phyloP scores from a whole-genome alignment of 2,797 vertebrate genomes.

The Lepidocolaptes lacrymiger region DNA sequence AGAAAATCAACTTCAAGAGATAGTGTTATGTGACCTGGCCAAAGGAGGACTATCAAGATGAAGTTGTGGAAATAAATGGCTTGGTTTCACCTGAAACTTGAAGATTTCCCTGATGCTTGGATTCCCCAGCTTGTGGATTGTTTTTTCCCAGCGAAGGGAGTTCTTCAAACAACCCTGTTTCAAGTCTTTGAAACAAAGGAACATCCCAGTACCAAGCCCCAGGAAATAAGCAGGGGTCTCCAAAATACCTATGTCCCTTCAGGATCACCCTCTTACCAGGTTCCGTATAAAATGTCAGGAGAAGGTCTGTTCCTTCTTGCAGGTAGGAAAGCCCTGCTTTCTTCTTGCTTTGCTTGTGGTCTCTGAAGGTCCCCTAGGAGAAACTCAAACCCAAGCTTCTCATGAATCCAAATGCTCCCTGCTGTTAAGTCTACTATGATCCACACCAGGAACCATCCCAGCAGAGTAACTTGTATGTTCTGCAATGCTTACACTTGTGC shows the following conservation, averaged over 20 bases:
- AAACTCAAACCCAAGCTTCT: neutral
- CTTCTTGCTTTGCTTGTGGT: neutral
- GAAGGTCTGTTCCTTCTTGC: neutral
- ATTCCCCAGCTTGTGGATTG: neutral
- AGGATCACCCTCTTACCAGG: neutral
- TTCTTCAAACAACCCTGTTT: neutral
- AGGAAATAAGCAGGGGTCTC: neutral
- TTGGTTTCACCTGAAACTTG: neutral
- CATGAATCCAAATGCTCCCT: neutral
- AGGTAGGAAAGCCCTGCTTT: neutral
- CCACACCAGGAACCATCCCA: fast-evolving
- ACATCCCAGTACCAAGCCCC: neutral
- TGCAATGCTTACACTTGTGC: neutral
- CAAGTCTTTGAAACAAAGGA: neutral
- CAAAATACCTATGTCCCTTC: neutral
- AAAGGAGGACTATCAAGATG: neutral
- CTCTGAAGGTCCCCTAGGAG: neutral
- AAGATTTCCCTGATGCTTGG: neutral
- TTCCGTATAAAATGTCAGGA: neutral
- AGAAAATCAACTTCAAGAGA: neutral
- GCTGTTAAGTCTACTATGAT: neutral
- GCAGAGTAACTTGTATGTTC: neutral
- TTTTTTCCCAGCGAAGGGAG: neutral
- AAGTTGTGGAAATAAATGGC: neutral
- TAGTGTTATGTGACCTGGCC: neutral